Evolutionary conservation across 2,888 invertebrate genomes (phyloP).

Genomic region (Crepidodera aurea): DNA sequence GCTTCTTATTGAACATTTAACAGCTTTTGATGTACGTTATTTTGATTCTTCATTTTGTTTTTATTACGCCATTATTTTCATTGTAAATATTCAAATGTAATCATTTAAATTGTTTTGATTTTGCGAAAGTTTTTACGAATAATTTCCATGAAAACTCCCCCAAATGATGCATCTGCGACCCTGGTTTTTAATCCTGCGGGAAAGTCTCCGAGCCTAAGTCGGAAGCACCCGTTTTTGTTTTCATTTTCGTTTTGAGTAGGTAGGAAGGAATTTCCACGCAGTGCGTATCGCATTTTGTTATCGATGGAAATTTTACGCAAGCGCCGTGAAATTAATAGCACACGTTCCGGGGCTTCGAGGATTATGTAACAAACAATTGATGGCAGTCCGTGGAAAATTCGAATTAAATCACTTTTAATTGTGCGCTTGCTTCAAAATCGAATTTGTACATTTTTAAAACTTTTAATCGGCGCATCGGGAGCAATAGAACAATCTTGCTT

Average conservation of each 20-base stretch:
- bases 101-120: too few relatives aligned
- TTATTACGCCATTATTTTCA: too few relatives aligned
- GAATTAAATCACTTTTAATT: slow-evolving; percentile 20
- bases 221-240: background rate
- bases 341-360: slow-evolving; percentile 20
- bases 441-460: background rate
- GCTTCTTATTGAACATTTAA: too few relatives aligned
- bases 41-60: too few relatives aligned
- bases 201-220: background rate
- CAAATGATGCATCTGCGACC: background rate
- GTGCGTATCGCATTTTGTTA: slow-evolving; percentile 53
- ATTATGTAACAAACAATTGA: slow-evolving; percentile 28
- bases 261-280: slow-evolving; percentile 46
- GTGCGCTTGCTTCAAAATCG: background rate
- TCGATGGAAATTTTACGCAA: slow-evolving; percentile 51
- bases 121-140: too few relatives aligned
- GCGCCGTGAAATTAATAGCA: slow-evolving; percentile 39
- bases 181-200: background rate
- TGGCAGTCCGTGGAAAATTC: slow-evolving; percentile 12
- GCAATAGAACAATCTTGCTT: too few relatives aligned
- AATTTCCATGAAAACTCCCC: too few relatives aligned
- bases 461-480: too few relatives aligned
- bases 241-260: slow-evolving; percentile 21
- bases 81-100: too few relatives aligned
- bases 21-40: too few relatives aligned